Percentiles rank a stretch among this genome's conserved stretches.
phyloP scores from a whole-genome alignment of 2,113 vertebrate species.

The Emydocephalus ijimae region DNA sequence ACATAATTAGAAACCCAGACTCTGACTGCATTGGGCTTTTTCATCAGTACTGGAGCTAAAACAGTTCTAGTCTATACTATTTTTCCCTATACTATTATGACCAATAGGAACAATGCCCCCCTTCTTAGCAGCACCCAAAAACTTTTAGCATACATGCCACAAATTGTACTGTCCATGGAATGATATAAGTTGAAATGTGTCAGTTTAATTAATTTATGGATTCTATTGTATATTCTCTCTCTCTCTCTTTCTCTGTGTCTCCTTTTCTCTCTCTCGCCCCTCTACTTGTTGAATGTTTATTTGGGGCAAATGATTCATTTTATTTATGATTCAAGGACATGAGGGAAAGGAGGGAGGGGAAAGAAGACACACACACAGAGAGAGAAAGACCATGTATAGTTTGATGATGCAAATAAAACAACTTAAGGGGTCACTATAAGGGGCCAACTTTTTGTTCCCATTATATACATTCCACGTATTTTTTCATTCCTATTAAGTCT shows the following conservation, averaged over 20 bases:
- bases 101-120: not conserved
- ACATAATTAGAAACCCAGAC: not conserved
- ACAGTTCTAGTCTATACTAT: not conserved
- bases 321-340: not conserved
- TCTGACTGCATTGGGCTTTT: not conserved
- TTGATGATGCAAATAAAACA: constrained; percentile 25
- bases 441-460: constrained; percentile 49
- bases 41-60: not conserved
- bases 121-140: not conserved
- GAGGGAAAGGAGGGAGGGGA: not conserved
- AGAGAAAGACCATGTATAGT: not conserved
- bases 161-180: not conserved
- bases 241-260: not conserved
- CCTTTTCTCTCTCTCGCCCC: not conserved
- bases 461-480: constrained; percentile 59
- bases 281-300: not conserved
- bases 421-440: constrained; percentile 40
- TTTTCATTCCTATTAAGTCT: constrained; percentile 59
- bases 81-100: not conserved
- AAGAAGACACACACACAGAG: not conserved
- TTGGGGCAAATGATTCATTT: constrained; percentile 12
- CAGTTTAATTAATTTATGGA: constrained; percentile 30
- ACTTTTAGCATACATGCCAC: not conserved
- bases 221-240: constrained; percentile 19
- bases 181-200: not conserved